These are phyloP conservation scores for Linnaemya tessellans DNA, from an alignment of 2,888 invertebrate species.

Conservation along the genomic window DNA sequence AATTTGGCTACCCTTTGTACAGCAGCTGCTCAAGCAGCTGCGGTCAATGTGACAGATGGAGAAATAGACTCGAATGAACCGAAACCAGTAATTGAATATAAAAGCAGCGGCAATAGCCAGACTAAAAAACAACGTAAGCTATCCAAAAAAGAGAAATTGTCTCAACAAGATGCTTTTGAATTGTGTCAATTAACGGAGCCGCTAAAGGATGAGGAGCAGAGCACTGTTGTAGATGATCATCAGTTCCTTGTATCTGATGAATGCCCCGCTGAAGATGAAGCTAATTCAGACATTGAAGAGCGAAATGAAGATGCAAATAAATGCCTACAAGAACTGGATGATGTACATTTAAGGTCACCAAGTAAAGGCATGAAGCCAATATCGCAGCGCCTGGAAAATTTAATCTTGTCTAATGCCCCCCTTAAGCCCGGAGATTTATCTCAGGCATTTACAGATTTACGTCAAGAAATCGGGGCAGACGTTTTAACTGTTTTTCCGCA, in stretches of 20 bases:
- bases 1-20: conserved; percentile 80
- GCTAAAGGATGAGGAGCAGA: conserved; percentile 10
- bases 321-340: conserved; percentile 68
- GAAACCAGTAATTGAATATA: conserved; percentile 24
- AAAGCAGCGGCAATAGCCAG: conserved; percentile 26
- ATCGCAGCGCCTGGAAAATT: conserved; percentile 80
- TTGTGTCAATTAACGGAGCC: conserved; percentile 50
- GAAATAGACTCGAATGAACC: conserved; percentile 47
- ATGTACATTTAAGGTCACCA: conserved; percentile 69
- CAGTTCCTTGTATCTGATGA: conserved; percentile 56
- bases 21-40: conserved; percentile 79
- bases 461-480: conserved; percentile 81
- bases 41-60: conserved; percentile 74
- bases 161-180: conserved; percentile 61
- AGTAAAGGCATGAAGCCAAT: conserved; percentile 67
- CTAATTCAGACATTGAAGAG: conserved; percentile 65
- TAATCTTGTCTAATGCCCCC: conserved; percentile 79
- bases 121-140: conserved; percentile 65
- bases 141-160: conserved; percentile 63
- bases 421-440: conserved; percentile 80
- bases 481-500: conserved; percentile 82
- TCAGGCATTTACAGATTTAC: conserved; percentile 82
- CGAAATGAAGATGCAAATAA: conserved; percentile 55
- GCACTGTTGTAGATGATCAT: conserved; percentile 40
- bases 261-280: conserved; percentile 53